Conservation (phyloP, 2,797 vertebrate species). For the Mormyrops attenuatus region DNA sequence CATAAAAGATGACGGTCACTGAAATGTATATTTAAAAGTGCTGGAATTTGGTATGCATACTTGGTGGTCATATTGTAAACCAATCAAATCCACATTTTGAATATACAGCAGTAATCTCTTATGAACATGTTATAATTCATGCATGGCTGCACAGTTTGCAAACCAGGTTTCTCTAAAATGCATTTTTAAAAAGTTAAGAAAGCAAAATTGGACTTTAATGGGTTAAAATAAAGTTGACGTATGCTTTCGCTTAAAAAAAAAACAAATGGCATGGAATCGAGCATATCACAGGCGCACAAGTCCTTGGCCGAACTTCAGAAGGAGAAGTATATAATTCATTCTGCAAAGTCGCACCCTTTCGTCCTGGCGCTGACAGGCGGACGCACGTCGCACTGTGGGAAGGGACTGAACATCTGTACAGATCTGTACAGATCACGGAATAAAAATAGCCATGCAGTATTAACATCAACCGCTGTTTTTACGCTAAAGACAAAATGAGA, state of each 20-base stretch:
- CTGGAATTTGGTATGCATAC: not conserved
- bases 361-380: not conserved
- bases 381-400: not conserved
- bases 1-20: not conserved
- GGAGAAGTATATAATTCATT: slow-evolving; percentile 19
- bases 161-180: not conserved
- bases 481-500: not conserved
- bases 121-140: not conserved
- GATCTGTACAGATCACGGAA: not conserved
- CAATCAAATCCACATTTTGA: not conserved
- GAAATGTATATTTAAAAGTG: not conserved
- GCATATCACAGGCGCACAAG: slow-evolving; percentile 16
- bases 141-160: not conserved
- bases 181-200: not conserved
- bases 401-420: not conserved
- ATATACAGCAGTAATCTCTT: not conserved
- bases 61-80: not conserved
- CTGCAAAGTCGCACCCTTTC: slow-evolving; percentile 11
- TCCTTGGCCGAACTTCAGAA: slow-evolving; percentile 19
- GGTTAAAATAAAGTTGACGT: slow-evolving; percentile 24
- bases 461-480: not conserved
- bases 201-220: not conserved
- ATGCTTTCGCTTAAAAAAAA: slow-evolving; percentile 16
- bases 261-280: slow-evolving; percentile 6
- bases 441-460: not conserved